Evolutionary conservation across 2,888 invertebrate species (phyloP).

Genomic region (Sialis fuliginosa): DNA sequence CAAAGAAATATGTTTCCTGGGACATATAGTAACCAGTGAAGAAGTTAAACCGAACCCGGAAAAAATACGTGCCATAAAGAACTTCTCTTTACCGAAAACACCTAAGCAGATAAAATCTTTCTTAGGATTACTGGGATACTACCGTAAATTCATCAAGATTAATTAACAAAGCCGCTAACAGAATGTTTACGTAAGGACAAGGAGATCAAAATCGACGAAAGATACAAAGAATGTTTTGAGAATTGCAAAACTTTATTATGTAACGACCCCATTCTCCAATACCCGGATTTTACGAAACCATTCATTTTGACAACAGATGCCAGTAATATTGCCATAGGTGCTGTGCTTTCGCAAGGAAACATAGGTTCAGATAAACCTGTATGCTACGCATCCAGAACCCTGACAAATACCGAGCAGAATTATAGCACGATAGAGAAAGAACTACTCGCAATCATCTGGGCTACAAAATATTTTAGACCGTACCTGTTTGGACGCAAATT

Average conservation of each 20-base stretch:
- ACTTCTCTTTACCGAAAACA: constrained; percentile 15
- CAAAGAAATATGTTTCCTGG: constrained; percentile 19
- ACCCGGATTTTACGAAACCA: constrained; percentile 14
- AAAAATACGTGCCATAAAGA: constrained; percentile 13
- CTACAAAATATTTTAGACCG: constrained; percentile 18
- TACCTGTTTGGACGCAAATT: constrained; percentile 21
- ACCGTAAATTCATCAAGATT: constrained; percentile 15
- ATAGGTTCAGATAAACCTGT: constrained; percentile 16
- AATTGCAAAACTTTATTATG: constrained; percentile 1
- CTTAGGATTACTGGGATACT: constrained; percentile 16
- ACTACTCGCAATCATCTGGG: constrained; percentile 19
- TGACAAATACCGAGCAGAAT: constrained; percentile 17
- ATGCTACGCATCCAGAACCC: constrained; percentile 18
- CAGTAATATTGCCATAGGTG: constrained; percentile 13
- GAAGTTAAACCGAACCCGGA: constrained; percentile 20
- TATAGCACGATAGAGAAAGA: constrained; percentile 21
- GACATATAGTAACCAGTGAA: constrained; percentile 18
- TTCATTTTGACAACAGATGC: constrained; percentile 17
- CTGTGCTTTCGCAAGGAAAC: constrained; percentile 15
- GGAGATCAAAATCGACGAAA: neutral
- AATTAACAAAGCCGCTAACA: neutral
- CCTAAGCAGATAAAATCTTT: constrained; percentile 16
- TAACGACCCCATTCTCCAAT: constrained; percentile 9
- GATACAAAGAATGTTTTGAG: neutral
- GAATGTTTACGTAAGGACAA: constrained; percentile 5